Evolutionary conservation across 2,888 invertebrate species (phyloP).

Genomic region (Pogonocherus hispidulus): DNA sequence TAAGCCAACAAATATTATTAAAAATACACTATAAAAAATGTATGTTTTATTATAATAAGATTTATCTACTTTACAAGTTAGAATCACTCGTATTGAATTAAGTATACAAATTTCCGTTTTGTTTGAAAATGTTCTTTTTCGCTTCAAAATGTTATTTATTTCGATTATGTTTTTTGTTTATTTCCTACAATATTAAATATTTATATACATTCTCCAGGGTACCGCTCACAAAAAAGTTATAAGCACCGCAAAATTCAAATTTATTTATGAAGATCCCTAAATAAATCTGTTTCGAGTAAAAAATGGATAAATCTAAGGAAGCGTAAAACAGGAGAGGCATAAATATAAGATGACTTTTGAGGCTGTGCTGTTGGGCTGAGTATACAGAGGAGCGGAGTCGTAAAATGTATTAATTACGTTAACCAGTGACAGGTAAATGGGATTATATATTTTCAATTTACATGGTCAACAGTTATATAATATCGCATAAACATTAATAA

Average conservation of each 20-base stretch:
- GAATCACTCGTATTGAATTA: no score
- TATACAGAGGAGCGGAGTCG: not conserved
- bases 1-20: no score
- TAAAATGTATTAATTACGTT: conserved; percentile 33
- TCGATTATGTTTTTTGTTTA: not conserved
- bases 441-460: conserved; percentile 27
- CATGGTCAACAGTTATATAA: conserved; percentile 20
- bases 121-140: not conserved
- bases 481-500: conserved; percentile 23
- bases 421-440: conserved; percentile 28
- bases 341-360: conserved; percentile 16
- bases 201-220: not conserved
- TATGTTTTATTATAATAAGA: no score
- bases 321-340: conserved; percentile 16
- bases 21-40: no score
- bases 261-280: conserved; percentile 21
- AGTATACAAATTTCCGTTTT: not conserved
- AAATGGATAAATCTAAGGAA: conserved; percentile 9
- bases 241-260: conserved; percentile 9
- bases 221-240: not conserved
- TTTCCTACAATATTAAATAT: not conserved
- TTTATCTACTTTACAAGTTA: no score
- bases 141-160: no score
- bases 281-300: conserved; percentile 12
- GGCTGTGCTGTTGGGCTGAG: conserved; percentile 11